These are phyloP conservation scores for Drosophila simulans DNA, from an alignment of 1,140 invertebrate species.

Conservation along the genomic window DNA sequence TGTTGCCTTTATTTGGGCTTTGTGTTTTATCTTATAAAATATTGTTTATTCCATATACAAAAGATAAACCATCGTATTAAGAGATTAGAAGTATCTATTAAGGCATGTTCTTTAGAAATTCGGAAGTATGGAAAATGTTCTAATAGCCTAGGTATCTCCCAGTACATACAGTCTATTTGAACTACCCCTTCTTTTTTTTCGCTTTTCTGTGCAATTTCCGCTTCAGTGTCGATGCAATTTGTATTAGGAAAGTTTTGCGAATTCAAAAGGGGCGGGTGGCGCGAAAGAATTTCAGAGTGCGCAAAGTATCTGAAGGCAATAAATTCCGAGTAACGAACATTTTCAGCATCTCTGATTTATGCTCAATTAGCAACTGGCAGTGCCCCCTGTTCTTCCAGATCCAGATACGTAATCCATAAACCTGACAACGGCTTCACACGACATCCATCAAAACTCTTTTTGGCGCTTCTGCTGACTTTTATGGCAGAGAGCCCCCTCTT, in stretches of 20 bases:
- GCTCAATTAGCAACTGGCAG: constrained; percentile 67
- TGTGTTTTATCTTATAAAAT: no score
- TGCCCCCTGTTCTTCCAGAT: constrained; percentile 14
- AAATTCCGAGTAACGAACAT: constrained; percentile 65
- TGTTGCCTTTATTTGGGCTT: background rate
- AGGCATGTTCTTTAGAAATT: no score
- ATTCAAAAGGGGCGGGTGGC: constrained; percentile 25
- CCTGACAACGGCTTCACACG: constrained; percentile 50
- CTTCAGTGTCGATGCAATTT: constrained; percentile 80
- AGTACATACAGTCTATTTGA: background rate
- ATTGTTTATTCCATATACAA: no score
- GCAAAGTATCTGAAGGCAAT: constrained; percentile 63
- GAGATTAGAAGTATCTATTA: no score
- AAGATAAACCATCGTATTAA: no score
- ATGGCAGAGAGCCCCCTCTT: constrained; percentile 45
- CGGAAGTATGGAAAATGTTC: no score
- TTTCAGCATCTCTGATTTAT: constrained; percentile 69
- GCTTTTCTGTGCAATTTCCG: constrained; percentile 60
- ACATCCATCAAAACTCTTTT: constrained; percentile 78
- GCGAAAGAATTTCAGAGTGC: constrained; percentile 59
- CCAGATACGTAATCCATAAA: constrained; percentile 55
- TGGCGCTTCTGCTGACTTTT: constrained; percentile 68
- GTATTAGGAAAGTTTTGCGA: constrained; percentile 68
- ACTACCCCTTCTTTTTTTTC: constrained; percentile 9
- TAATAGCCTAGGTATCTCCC: background rate